These are phyloP conservation scores for Odocoileus hemionus DNA, from an alignment of 2,113 vertebrate species.

Conservation along the genomic window DNA sequence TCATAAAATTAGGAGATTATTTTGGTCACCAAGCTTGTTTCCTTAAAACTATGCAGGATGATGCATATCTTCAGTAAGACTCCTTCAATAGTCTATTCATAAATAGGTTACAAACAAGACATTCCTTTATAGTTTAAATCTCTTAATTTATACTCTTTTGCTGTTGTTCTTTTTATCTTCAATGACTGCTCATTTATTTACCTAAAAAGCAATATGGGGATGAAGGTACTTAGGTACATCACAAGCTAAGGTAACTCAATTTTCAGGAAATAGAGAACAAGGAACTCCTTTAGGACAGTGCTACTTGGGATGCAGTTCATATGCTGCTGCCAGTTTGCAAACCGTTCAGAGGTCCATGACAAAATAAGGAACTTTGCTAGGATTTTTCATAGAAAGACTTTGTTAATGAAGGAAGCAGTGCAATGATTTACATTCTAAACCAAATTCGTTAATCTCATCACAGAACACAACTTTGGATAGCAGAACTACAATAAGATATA, in stretches of 20 bases:
- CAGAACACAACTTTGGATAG: not conserved
- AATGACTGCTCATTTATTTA: not conserved
- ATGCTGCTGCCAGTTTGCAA: not conserved
- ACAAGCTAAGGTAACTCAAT: not conserved
- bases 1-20: conserved; percentile 30
- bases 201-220: not conserved
- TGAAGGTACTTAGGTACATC: not conserved
- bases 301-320: not conserved
- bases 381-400: not conserved
- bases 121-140: not conserved
- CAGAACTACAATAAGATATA: not conserved
- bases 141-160: not conserved
- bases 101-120: conserved; percentile 13
- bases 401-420: conserved; percentile 13
- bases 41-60: not conserved
- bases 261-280: conserved; percentile 12
- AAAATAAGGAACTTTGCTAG: not conserved
- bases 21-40: conserved; percentile 7
- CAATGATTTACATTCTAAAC: not conserved
- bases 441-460: not conserved
- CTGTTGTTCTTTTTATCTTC: not conserved
- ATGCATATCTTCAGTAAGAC: not conserved
- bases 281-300: not conserved
- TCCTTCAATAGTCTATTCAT: not conserved
- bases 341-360: not conserved